Evolutionary conservation across 2,888 invertebrate genomes (phyloP).

Genomic region (Nymphalis polychloros): DNA sequence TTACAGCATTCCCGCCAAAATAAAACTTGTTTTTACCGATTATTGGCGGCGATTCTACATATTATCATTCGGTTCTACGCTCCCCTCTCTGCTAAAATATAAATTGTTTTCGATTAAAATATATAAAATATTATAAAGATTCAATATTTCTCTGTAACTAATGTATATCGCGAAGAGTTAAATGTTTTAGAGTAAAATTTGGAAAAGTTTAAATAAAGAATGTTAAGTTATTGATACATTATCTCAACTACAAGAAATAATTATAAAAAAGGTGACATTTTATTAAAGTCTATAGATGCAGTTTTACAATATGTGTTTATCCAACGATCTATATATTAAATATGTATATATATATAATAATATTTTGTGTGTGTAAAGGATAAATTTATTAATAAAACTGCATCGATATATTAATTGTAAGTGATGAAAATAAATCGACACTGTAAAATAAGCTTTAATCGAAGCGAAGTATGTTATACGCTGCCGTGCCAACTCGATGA

Average conservation of each 20-base stretch:
- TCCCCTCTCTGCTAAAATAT: slow-evolving; percentile 80
- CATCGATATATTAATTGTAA: slow-evolving; percentile 52
- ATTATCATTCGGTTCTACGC: slow-evolving; percentile 68
- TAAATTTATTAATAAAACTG: slow-evolving; percentile 58
- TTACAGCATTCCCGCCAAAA: slow-evolving; percentile 59
- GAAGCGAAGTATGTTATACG: slow-evolving; percentile 75
- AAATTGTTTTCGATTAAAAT: slow-evolving; percentile 56
- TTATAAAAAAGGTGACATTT: slow-evolving; percentile 21
- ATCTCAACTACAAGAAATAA: background rate
- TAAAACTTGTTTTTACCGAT: slow-evolving; percentile 71
- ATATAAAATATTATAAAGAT: slow-evolving; percentile 5
- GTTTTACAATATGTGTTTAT: slow-evolving; percentile 27
- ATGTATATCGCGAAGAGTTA: slow-evolving; percentile 5
- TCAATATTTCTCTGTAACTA: background rate
- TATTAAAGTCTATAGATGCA: slow-evolving; percentile 27
- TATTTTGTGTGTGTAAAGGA: background rate
- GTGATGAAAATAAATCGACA: slow-evolving; percentile 64
- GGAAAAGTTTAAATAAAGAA: slow-evolving; percentile 3
- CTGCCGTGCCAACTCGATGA: slow-evolving; percentile 69
- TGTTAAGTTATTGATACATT: slow-evolving; percentile 7
- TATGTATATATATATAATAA: background rate
- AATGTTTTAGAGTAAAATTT: slow-evolving; percentile 14
- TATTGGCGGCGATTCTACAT: slow-evolving; percentile 62
- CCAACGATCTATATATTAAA: background rate
- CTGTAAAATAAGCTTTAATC: slow-evolving; percentile 64